A percentile compares a stretch with the other conserved stretches of the same genome.
Conservation (phyloP, 1,140 invertebrate species). For the Caenorhabditis briggsae region DNA sequence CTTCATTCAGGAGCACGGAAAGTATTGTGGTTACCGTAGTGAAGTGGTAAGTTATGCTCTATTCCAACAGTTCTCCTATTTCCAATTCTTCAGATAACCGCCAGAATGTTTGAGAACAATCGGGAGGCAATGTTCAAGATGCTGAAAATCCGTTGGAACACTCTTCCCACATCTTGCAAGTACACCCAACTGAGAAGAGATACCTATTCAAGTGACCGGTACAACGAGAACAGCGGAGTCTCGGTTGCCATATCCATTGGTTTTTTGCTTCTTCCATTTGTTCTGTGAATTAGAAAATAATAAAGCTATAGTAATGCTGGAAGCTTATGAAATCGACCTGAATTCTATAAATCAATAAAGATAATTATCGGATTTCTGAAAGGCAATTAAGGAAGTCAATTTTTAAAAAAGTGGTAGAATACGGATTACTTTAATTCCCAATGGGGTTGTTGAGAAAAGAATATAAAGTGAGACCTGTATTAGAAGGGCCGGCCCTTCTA, state of each 20-base stretch:
- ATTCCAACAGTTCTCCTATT: not conserved
- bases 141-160: constrained; percentile 56
- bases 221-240: constrained; percentile 3
- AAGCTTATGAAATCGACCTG: not conserved
- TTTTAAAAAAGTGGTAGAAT: too few relatives aligned
- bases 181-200: constrained; percentile 56
- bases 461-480: too few relatives aligned
- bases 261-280: constrained; percentile 35
- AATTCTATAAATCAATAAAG: not conserved
- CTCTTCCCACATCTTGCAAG: constrained; percentile 40
- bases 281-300: not conserved
- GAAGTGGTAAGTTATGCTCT: constrained; percentile 8
- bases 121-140: constrained; percentile 61
- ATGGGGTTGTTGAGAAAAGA: too few relatives aligned
- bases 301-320: not conserved
- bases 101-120: constrained; percentile 59
- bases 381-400: too few relatives aligned
- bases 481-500: too few relatives aligned
- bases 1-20: constrained; percentile 58
- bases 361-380: not conserved
- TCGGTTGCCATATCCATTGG: constrained; percentile 22
- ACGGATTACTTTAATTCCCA: too few relatives aligned
- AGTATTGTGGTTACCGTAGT: constrained; percentile 49
- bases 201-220: constrained; percentile 54
- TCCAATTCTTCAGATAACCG: constrained; percentile 40